Evolutionary conservation across 1,140 invertebrate genomes (phyloP), one percentile per base, ranked within the genome.

Genomic region (Megathymus violae): DNA sequence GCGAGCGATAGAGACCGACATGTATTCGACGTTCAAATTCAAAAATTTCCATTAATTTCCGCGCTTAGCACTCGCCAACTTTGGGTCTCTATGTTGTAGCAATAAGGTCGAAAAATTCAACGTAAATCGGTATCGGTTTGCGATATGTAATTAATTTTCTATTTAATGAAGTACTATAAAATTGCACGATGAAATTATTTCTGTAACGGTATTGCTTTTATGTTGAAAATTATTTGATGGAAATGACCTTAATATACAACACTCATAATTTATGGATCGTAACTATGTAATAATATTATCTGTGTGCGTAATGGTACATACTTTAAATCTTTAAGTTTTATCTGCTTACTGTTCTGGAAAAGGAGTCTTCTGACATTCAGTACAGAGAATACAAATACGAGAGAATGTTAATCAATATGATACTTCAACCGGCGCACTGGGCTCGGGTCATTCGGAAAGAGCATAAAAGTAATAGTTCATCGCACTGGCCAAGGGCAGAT

Each of bases 121-220:
- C 13, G 22, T 46, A 46, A 44, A 52, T 46, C 46, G 31, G 17
- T 22, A n/a, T n/a, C n/a, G n/a, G n/a, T 50, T 51, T 47, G 54
- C 46, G 34, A 44, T 50, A 59, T 50, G 61, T 69, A 56, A 73
- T 73, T 69, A 69, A 73, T 69, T 69, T 73, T 64, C 61, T 65
- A 69, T 69, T 65, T 59, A 64, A 69, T 67, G 54, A 66, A 66
- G 61, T 58, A 47, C 62, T 65, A 58, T 58, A 56, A 56, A 43
- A 58, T 46, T 14, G 40, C 27, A 31, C 54, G 22, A 34, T 58
- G 46, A 43, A 46, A 58, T 58, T 34, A 58, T 58, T 46, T 46
- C 15, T 46, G 46, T 58, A 46, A 58, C 44, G 54, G 6, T 9
- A 46, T 10, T 25, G 25, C 41, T 58, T 58, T 58, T 14, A 44